Base-by-base conservation (phyloP, 1,140 invertebrate species). In the Contarinia nasturtii region DNA sequence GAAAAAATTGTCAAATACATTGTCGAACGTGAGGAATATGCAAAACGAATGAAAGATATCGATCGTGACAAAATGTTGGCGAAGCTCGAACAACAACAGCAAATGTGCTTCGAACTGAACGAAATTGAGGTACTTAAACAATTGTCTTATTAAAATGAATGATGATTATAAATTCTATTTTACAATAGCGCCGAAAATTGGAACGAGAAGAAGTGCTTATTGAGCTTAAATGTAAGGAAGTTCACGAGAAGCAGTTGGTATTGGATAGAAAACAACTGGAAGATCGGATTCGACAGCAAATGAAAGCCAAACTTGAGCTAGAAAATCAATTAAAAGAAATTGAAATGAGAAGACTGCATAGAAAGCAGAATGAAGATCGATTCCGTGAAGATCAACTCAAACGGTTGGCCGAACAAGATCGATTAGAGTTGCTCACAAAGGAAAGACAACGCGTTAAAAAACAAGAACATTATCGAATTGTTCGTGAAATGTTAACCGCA, bases 391-490 rank as follows among this genome's bases (percentile, higher is more conserved):
- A 53, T 33, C 44, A 47, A 45, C 34, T 48, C 18, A 33, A 46
- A 17, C 21, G 46, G 18, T 37, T 53, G 21, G 50, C 50, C 1
- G 50, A 53, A 49, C 50, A 47, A 18, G 50, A 51, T 48, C 48
- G 48, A 27, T 44, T 53, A 8, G 50, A 51, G 17, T 48, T 48
- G 42, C 40, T 53, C 4, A 49, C 52, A 1, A 45, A 50, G 42
- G 50, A 53, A 45, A 49, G 48, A 37, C 43, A 48, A 4, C 44
- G 52, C 4, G 34, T 22, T 40, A 53, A 51, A 47, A 50, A 46
- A 4, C 11, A 38, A 21, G 52, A 53, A 45, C 52, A 53, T 47
- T 44, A 44, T 17, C 42, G 44, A n/a, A 44, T 38, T 11, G 37
- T 51, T 12, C 46, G 47, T 11, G 50, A 51, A 38, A 48, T 48